Evolutionary conservation across 2,888 invertebrate genomes (phyloP), one percentile per base, ranked within the genome.

Genomic region (Meiosimyza decipiens): DNA sequence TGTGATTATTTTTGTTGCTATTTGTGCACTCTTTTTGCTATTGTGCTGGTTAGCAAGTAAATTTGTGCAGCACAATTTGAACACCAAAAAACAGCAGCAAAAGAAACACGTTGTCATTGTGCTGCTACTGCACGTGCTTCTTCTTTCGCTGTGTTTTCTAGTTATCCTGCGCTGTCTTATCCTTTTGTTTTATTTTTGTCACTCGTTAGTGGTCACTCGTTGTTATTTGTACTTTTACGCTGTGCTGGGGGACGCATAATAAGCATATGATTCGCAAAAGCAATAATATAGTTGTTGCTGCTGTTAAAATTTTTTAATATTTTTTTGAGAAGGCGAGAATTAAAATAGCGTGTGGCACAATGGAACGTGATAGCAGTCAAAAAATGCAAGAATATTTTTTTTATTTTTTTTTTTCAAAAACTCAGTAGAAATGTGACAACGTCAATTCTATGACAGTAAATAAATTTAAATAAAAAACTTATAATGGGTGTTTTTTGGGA

Each of bases 131-230:
- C 40, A 40, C 40, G 40, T 18, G 50, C 28, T 28, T 28, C 50
- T n/a, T 64, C 28, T 47, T 33, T 47, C 7, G 4, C 28, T 28
- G 28, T 3, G 28, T 50, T 51, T 16, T 49, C 16, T 64, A 28
- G 28, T 28, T 28, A 28, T 28, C 28, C 28, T 28, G 28, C 0
- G 5, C 22, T 6, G 15, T 33, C 22, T 52, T 54, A 54, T 54
- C 11, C 54, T 51, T 66, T 49, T 67, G 51, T 69, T 60, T 13
- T 69, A 66, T 59, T 18, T 9, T 40, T 40, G 9, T 40, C 40
- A 40, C 59, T 69, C 50, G 60, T 69, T 69, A 69, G 68, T 59
- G 68, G 68, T 69, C 68, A 69, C 68, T 68, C 59, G 28, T 68
- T 59, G 28, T 49, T 40, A 7, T 13, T 40, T 28, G 47, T 57